phyloP scores from a whole-genome alignment of 2,888 invertebrate species.

The Petrolisthes manimaculis region DNA sequence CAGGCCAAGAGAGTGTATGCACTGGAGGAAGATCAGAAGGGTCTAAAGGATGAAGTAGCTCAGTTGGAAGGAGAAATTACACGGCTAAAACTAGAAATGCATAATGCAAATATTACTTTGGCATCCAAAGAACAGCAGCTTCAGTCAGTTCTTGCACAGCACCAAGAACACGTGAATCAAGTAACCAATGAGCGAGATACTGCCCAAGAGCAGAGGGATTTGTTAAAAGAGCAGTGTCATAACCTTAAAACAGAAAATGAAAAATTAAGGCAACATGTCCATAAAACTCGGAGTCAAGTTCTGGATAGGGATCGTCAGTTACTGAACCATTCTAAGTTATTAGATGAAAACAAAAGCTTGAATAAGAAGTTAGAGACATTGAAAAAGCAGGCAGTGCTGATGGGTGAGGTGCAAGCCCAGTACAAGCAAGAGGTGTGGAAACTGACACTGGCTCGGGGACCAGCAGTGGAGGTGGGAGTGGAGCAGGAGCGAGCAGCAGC shows the following conservation, averaged over 20 bases:
- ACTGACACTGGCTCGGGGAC: slow-evolving; percentile 17
- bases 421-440: slow-evolving; percentile 46
- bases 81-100: slow-evolving; percentile 40
- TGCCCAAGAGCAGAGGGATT: slow-evolving; percentile 40
- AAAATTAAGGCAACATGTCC: slow-evolving; percentile 23
- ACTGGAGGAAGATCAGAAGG: slow-evolving; percentile 48
- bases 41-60: slow-evolving; percentile 35
- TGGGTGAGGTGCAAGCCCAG: slow-evolving; percentile 52
- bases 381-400: slow-evolving; percentile 39
- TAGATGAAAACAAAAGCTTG: slow-evolving; percentile 37
- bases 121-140: slow-evolving; percentile 53
- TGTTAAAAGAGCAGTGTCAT: slow-evolving; percentile 34
- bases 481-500: slow-evolving; percentile 34
- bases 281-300: slow-evolving; percentile 32
- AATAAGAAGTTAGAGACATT: slow-evolving; percentile 39
- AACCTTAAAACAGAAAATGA: slow-evolving; percentile 36
- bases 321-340: slow-evolving; percentile 26
- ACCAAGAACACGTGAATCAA: slow-evolving; percentile 36
- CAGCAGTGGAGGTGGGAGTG: slow-evolving; percentile 8
- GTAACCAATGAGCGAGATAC: slow-evolving; percentile 29
- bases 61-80: slow-evolving; percentile 48
- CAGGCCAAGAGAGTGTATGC: slow-evolving; percentile 51
- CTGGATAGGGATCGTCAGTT: slow-evolving; percentile 51
- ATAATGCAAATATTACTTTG: slow-evolving; percentile 19
- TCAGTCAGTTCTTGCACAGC: slow-evolving; percentile 31